Conservation (phyloP, 2,113 vertebrate genomes). For the Neogale vison region DNA sequence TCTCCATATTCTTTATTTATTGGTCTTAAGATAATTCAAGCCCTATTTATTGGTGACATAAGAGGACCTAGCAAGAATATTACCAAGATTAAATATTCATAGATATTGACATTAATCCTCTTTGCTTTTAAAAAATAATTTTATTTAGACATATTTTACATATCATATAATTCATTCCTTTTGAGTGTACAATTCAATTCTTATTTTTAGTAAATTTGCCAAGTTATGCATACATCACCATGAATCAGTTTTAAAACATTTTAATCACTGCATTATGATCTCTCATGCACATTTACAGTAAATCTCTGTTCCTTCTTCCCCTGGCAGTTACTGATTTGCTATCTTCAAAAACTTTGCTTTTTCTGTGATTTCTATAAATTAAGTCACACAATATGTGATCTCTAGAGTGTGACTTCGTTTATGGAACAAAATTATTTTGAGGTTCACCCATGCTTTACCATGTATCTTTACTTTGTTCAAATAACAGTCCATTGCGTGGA, state of each 20-base stretch:
- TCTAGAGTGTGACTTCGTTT: not conserved
- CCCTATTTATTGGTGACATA: not conserved
- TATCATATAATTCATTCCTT: not conserved
- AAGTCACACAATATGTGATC: not conserved
- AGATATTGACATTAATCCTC: not conserved
- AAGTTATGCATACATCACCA: not conserved
- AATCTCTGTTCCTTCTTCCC: not conserved
- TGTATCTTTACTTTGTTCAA: not conserved
- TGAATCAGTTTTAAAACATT: not conserved
- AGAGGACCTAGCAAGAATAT: not conserved
- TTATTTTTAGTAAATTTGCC: not conserved
- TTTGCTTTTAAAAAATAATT: not conserved
- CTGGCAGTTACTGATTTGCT: not conserved
- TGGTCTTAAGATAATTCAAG: not conserved
- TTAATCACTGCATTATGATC: not conserved
- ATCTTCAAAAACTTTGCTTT: not conserved
- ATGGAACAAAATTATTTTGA: not conserved
- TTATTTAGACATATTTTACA: not conserved
- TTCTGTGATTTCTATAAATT: not conserved
- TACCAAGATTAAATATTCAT: conserved; percentile 27
- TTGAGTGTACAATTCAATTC: not conserved
- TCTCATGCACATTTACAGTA: not conserved
- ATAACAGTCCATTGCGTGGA: not conserved
- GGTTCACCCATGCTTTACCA: not conserved
- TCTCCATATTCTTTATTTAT: not conserved